Evolutionary conservation across 2,113 vertebrate species (phyloP).

Genomic region (Diglossa brunneiventris): DNA sequence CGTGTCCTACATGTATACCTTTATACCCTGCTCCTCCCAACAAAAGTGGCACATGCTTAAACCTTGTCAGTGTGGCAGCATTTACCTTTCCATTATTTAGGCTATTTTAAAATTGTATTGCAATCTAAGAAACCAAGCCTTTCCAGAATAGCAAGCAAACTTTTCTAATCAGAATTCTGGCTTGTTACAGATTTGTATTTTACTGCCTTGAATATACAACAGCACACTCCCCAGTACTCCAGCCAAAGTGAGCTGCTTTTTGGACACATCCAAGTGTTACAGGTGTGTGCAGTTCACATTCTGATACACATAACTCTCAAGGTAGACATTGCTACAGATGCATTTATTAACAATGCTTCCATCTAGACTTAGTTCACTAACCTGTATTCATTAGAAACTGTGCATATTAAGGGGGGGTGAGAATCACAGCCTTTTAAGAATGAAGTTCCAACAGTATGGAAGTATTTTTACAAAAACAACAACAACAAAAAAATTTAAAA

Average conservation of each 20-base stretch:
- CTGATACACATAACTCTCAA: not conserved
- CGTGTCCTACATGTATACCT: slow-evolving; percentile 51
- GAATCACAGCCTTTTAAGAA: slow-evolving; percentile 32
- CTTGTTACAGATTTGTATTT: not conserved
- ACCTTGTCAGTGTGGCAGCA: not conserved
- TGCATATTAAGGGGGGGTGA: not conserved
- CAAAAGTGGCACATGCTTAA: slow-evolving; percentile 52
- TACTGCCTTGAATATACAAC: slow-evolving; percentile 14
- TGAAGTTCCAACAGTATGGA: slow-evolving; percentile 22
- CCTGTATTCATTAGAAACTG: not conserved
- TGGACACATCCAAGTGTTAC: not conserved
- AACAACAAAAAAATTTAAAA: not conserved
- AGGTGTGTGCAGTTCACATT: not conserved
- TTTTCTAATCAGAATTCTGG: slow-evolving; percentile 44
- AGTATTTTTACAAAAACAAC: slow-evolving; percentile 47
- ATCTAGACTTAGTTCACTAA: slow-evolving; percentile 1
- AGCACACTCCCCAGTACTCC: not conserved
- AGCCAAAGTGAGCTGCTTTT: not conserved
- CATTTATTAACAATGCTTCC: slow-evolving; percentile 35
- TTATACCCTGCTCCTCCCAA: slow-evolving; percentile 70
- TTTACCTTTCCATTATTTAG: slow-evolving; percentile 23
- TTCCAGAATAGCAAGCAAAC: slow-evolving; percentile 58
- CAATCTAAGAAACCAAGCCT: slow-evolving; percentile 27
- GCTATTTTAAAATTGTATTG: not conserved
- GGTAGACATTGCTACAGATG: not conserved